Evolutionary conservation across 2,888 invertebrate species (phyloP), one percentile per base, ranked within the genome.

Genomic region (Volucella zonaria): DNA sequence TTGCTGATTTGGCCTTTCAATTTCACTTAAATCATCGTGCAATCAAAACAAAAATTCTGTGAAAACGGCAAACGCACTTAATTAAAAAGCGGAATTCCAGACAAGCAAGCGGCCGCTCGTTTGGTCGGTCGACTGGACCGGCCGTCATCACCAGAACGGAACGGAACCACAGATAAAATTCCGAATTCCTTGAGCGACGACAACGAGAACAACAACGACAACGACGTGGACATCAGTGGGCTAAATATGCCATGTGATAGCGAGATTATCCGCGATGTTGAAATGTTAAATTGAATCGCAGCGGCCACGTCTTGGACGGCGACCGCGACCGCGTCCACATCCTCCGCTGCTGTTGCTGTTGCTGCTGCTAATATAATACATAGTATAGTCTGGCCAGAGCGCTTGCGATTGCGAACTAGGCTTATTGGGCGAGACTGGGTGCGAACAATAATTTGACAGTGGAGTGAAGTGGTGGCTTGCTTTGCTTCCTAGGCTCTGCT

Each of bases 191-290:
- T 31, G 31, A 64, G 73, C n/a, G 23, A 18, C 23, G 68, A 3
- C 40, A 31, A 58, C 18, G 18, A 43, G 42, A 43, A 40, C 58
- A 15, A 59, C 58, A n/a, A n/a, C 61, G 49, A 43, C 49, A 51
- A 56, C 61, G 66, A 64, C 45, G 67, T 71, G 81, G 85, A 85
- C 85, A 85, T 85, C 85, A 85, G 85, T 85, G 85, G 85, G 85
- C 85, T 85, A 85, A 85, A 85, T 85, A 85, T 85, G 85, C 85
- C 85, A 85, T 85, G 85, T 85, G 85, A 85, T 85, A 85, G 85
- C 85, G 85, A 85, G 85, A 85, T 85, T 85, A 85, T 85, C 85
- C 85, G 81, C 81, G 85, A 85, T 85, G 85, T 85, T 85, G 85
- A 85, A 85, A 85, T 85, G 85, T 77, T 85, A 85, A 85, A 85